Percentiles rank a stretch among this genome's conserved stretches.
Conservation (phyloP, 2,113 vertebrate species). For the Corythaeola cristata region DNA sequence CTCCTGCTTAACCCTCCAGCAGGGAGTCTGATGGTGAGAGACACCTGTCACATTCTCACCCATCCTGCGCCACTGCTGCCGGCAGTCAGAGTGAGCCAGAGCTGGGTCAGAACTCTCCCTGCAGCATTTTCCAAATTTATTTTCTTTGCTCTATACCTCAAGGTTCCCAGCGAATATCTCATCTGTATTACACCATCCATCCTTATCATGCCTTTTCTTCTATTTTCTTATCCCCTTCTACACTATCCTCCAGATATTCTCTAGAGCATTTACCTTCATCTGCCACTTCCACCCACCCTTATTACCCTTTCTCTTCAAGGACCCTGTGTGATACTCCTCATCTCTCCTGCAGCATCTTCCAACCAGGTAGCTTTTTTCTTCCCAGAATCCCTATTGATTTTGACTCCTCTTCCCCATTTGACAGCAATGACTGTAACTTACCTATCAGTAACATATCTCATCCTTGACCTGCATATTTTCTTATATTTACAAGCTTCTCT, state of each 20-base stretch:
- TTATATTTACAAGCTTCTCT: not conserved
- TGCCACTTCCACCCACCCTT: not conserved
- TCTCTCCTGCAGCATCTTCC: not conserved
- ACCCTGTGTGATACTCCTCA: fast-evolving
- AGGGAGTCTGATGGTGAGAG: not conserved
- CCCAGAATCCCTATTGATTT: not conserved
- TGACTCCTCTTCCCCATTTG: not conserved
- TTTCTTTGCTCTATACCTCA: not conserved
- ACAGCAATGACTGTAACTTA: not conserved
- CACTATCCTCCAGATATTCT: not conserved
- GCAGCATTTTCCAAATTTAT: not conserved
- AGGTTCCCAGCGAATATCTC: not conserved
- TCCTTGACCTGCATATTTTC: not conserved
- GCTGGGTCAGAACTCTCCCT: not conserved
- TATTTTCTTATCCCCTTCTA: not conserved
- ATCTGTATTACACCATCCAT: not conserved
- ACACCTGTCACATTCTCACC: not conserved
- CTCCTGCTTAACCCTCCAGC: not conserved
- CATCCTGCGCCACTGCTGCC: not conserved
- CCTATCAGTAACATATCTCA: not conserved
- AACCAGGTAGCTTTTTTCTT: not conserved
- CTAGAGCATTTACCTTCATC: not conserved
- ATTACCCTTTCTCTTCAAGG: not conserved
- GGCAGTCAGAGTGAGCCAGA: fast-evolving
- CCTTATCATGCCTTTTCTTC: not conserved